phyloP scores from a whole-genome alignment of 2,888 invertebrate genomes.

The Lycocerus yunnanus region DNA sequence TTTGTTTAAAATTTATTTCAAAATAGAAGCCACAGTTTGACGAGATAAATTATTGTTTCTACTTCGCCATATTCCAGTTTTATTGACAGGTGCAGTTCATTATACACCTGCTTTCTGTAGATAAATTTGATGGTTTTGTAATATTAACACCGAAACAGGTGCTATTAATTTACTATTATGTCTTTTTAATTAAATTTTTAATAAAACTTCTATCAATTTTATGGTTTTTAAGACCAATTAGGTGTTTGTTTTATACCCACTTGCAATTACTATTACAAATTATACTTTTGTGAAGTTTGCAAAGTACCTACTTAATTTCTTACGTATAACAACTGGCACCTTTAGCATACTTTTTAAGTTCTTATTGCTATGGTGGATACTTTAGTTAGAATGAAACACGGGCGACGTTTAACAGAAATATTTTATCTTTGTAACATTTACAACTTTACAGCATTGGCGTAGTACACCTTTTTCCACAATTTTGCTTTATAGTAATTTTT shows the following conservation, averaged over 20 bases:
- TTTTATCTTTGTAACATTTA: too few relatives aligned
- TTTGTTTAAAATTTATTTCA: not conserved
- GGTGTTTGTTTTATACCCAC: not conserved
- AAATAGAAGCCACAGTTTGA: not conserved
- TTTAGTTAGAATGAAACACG: too few relatives aligned
- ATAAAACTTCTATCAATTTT: not conserved
- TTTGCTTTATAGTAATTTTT: too few relatives aligned
- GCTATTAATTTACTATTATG: not conserved
- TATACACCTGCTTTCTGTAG: conserved; percentile 14
- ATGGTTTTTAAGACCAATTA: not conserved
- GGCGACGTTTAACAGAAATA: too few relatives aligned
- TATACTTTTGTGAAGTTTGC: not conserved
- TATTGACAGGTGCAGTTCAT: conserved; percentile 9
- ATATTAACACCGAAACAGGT: conserved; percentile 8
- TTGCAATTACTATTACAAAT: not conserved
- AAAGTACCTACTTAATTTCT: not conserved
- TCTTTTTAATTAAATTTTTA: not conserved
- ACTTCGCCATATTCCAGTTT: not conserved
- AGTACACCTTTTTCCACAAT: too few relatives aligned
- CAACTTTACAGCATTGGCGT: too few relatives aligned
- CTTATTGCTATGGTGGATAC: too few relatives aligned
- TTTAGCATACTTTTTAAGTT: not conserved
- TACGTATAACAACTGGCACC: not conserved
- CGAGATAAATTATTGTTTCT: not conserved
- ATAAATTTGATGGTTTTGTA: conserved; percentile 10